Conservation (phyloP, 23 tunicate genomes). For the Ascidia mentula region DNA sequence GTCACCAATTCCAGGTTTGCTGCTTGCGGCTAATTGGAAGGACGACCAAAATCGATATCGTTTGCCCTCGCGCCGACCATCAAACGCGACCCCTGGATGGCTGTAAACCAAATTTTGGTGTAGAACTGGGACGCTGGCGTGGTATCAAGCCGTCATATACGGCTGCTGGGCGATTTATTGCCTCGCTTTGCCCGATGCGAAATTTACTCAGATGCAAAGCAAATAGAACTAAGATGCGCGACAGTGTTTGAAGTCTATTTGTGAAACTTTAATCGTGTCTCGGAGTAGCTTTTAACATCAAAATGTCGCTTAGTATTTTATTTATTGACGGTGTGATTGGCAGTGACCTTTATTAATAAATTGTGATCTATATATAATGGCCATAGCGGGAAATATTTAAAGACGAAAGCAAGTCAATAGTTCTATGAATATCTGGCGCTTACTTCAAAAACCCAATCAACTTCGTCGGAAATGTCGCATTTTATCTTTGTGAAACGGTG, state of each 20-base stretch:
- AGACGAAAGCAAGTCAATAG: too few relatives aligned
- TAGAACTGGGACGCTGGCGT: not conserved
- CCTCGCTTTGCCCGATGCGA: not conserved
- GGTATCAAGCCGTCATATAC: not conserved
- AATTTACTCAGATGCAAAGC: conserved; percentile 4
- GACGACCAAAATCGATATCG: not conserved
- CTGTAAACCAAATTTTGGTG: not conserved
- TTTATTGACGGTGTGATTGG: not conserved
- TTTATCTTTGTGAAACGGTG: too few relatives aligned
- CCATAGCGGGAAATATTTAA: too few relatives aligned
- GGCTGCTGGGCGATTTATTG: not conserved
- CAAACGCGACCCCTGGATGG: not conserved
- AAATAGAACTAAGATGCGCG: not conserved
- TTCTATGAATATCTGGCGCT: too few relatives aligned
- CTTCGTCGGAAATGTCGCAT: too few relatives aligned
- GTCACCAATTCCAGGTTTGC: not conserved
- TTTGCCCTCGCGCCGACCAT: not conserved
- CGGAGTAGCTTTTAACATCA: too few relatives aligned
- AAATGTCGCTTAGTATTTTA: not conserved
- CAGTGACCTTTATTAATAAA: too few relatives aligned
- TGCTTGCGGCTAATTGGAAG: not conserved
- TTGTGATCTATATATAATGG: too few relatives aligned
- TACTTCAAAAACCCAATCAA: too few relatives aligned
- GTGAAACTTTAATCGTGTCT: not conserved
- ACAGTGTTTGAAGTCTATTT: not conserved